Conservation (phyloP, 2,797 vertebrate genomes). For the Botia almorhae region DNA sequence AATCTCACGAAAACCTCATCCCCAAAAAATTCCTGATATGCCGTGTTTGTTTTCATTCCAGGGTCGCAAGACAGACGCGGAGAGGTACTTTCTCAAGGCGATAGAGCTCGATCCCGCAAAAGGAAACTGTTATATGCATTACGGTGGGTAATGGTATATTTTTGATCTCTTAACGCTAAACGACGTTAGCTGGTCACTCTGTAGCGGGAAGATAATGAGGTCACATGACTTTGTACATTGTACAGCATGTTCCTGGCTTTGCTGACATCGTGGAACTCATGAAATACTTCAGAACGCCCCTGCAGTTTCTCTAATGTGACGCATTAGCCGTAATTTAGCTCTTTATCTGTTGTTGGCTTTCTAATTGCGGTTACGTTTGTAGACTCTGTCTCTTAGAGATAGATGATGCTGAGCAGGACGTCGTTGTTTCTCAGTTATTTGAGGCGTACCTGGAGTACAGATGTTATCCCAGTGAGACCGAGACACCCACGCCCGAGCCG, state of each 20-base stretch:
- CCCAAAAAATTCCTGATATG: constrained; percentile 31
- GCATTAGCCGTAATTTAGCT: constrained; percentile 21
- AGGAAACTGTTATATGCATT: constrained; percentile 99
- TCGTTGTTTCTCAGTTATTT: constrained; percentile 17
- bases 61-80: constrained; percentile 94
- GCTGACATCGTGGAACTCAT: constrained; percentile 1
- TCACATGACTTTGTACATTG: neutral
- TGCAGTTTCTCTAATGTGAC: neutral
- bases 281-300: neutral
- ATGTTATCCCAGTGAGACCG: constrained; percentile 25
- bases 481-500: constrained; percentile 14
- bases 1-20: neutral
- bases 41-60: constrained; percentile 69
- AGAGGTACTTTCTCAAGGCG: constrained; percentile 95
- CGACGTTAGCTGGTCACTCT: neutral
- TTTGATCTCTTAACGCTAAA: constrained; percentile 6
- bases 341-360: constrained; percentile 22
- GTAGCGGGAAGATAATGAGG: constrained; percentile 4
- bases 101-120: constrained; percentile 96
- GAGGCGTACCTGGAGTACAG: constrained; percentile 14
- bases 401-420: constrained; percentile 9
- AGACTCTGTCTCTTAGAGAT: constrained; percentile 14
- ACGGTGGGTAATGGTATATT: constrained; percentile 81
- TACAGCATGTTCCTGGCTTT: neutral
- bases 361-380: constrained; percentile 20